Percentiles rank a stretch among this genome's conserved stretches.
phyloP scores from a whole-genome alignment of 2,797 vertebrate species.

The Cynopterus sphinx region DNA sequence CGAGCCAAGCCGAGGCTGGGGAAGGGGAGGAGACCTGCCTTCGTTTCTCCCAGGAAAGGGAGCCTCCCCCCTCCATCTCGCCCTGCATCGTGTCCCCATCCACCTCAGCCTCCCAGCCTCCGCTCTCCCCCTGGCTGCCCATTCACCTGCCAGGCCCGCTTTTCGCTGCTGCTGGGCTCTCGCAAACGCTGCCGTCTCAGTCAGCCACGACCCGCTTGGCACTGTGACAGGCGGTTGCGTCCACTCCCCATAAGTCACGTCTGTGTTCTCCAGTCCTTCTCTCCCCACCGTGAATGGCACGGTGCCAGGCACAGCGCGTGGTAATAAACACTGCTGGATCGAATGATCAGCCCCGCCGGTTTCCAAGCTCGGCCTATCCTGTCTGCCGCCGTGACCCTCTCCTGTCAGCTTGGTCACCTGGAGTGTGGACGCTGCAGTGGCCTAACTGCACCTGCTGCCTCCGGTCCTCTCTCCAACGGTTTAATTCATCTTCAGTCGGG shows the following conservation, averaged over 20 bases:
- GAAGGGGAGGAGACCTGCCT: neutral
- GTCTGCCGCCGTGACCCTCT: too few relatives aligned
- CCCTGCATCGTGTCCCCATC: neutral
- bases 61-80: rapidly evolving
- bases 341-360: neutral
- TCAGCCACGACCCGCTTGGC: rapidly evolving
- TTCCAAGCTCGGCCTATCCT: neutral
- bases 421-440: neutral
- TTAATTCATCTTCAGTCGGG: neutral
- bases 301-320: neutral
- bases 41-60: neutral
- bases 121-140: neutral
- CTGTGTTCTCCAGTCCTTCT: neutral
- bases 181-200: neutral
- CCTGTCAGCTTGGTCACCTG: neutral
- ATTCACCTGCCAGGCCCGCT: neutral
- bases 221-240: neutral
- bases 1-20: neutral
- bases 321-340: neutral
- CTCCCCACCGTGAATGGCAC: neutral
- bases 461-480: neutral
- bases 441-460: neutral
- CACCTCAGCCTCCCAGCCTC: neutral
- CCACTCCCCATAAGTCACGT: neutral
- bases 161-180: neutral